Evolutionary conservation across 1,140 invertebrate genomes (phyloP), one percentile per base, ranked within the genome.

Genomic region (Trissolcus basalis): DNA sequence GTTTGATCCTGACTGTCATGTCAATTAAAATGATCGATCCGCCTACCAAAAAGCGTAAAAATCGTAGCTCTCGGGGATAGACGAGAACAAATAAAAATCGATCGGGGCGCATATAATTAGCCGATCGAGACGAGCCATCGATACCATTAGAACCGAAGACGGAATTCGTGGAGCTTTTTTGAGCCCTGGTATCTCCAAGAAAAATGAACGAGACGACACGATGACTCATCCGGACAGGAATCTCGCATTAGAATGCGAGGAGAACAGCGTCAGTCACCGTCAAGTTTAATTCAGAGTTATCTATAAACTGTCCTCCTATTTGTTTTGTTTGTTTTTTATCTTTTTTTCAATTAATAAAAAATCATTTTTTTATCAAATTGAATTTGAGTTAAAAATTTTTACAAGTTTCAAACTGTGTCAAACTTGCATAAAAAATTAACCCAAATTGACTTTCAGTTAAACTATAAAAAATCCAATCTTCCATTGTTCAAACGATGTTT

Each of bases 71-170:
- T 32, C 14, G 12, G 27, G 45, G 48, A 54, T 44, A 50, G 12
- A 36, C 39, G 58, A 65, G 48, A 72, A 72, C 47, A 19, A 50
- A 14, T 8, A 51, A 51, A 63, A 63, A 75, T 69, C 45, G 16
- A 48, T 1, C 15, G 36, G n/a, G 16, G 49, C 61, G 71, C 64
- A 63, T 68, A 75, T 68, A 68, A 75, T 75, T 68, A 75, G 64
- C 58, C 47, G 32, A 75, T 64, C 54, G 59, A 54, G 65, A 63
- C 54, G 50, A 67, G 70, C 63, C 43, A 64, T 63, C 55, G 64
- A 69, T 71, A 71, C 55, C 48, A 77, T 71, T 71, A 77, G n/a
- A n/a, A n/a, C n/a, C n/a, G n/a, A n/a, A n/a, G 51, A 70, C 51
- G 64, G 59, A 77, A 67, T 77, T 77, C 35, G 54, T 39, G 33